phyloP scores from a whole-genome alignment of 2,797 vertebrate species.

The Hozukius guyotensis region DNA sequence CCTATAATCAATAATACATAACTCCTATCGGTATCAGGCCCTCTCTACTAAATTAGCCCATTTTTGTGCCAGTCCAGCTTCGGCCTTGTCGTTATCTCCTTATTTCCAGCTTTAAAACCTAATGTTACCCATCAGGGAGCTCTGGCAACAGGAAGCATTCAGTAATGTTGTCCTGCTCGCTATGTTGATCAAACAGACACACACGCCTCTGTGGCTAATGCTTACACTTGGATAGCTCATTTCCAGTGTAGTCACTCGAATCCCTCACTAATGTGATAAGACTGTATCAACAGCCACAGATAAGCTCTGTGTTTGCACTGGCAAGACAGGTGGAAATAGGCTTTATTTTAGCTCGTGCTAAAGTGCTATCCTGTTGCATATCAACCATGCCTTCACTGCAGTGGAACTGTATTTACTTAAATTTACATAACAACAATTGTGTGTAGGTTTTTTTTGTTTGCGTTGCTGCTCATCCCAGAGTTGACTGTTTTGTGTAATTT shows the following conservation, averaged over 20 bases:
- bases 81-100: neutral
- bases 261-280: constrained; percentile 47
- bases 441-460: neutral
- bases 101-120: neutral
- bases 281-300: constrained; percentile 28
- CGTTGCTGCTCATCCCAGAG: no score
- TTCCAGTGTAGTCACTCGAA: constrained; percentile 5
- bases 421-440: neutral
- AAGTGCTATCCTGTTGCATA: neutral
- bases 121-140: neutral
- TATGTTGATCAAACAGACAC: neutral
- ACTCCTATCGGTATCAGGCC: neutral
- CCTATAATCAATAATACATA: neutral
- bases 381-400: neutral
- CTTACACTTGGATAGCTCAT: neutral
- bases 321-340: constrained; percentile 3
- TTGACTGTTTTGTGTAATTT: neutral
- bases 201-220: neutral
- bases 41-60: neutral
- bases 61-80: neutral
- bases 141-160: neutral
- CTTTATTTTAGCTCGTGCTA: neutral
- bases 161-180: neutral
- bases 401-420: neutral
- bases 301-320: constrained; percentile 48